phyloP scores from a whole-genome alignment of 1,140 invertebrate genomes.

The Apis laboriosa region DNA sequence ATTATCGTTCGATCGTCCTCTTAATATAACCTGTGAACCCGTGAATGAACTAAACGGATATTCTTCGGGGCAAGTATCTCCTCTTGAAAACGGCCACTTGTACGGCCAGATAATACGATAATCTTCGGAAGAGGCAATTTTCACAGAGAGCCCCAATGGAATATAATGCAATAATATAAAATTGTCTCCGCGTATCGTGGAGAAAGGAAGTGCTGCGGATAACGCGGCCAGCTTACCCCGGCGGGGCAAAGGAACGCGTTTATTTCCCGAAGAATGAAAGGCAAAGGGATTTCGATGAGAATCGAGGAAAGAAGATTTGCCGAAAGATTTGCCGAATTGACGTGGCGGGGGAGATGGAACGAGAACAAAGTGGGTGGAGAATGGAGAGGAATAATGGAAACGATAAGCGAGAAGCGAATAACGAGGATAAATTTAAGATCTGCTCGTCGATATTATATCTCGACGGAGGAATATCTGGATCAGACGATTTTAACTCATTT shows the following conservation, averaged over 20 bases:
- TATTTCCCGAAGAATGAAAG: slow-evolving; percentile 43
- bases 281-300: slow-evolving; percentile 32
- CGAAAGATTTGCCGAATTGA: slow-evolving; percentile 46
- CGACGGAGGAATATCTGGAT: not conserved
- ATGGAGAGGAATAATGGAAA: not conserved
- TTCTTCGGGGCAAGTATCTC: not conserved
- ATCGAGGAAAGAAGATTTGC: slow-evolving; percentile 40
- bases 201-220: slow-evolving; percentile 40
- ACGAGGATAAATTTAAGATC: slow-evolving; percentile 2
- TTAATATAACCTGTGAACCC: not conserved
- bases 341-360: not conserved
- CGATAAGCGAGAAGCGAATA: not conserved
- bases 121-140: slow-evolving; percentile 41
- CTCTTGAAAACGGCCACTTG: slow-evolving; percentile 4
- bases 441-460: not conserved
- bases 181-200: slow-evolving; percentile 42
- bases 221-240: slow-evolving; percentile 36
- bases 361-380: not conserved
- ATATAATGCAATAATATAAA: slow-evolving; percentile 51
- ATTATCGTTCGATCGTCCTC: not conserved
- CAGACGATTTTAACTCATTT: too few species aligned
- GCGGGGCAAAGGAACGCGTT: slow-evolving; percentile 30
- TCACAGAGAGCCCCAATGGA: slow-evolving; percentile 8
- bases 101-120: slow-evolving; percentile 37
- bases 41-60: slow-evolving; percentile 15